Base-by-base conservation (phyloP, 2,888 invertebrate genomes). In the Drosophila helvetica region DNA sequence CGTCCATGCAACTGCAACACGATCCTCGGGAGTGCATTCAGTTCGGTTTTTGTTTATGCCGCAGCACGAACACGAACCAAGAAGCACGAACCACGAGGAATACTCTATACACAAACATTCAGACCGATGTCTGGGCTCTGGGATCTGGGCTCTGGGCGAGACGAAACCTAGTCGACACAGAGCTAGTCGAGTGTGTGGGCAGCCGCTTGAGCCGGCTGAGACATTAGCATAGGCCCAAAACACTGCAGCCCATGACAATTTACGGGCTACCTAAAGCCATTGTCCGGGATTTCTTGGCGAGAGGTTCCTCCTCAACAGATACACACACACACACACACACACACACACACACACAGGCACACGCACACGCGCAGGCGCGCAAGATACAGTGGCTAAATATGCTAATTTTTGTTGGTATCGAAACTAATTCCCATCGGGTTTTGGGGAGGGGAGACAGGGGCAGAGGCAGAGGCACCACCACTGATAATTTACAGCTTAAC, bases 11-110 rank as follows among this genome's bases (percentile, higher is more conserved):
- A 70, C 71, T 71, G 70, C 56, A 82, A 85, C 66, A 74, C 72
- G 59, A 80, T 77, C 65, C 65, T 54, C 54, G 33, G 38, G 45
- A 57, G 64, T 33, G 45, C 27, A 22, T 53, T 55, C 30, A 25
- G 55, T 45, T 63, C 30, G 18, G 60, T 74, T 64, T 77, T 86
- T 88, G 72, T 86, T 88, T 85, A 85, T 85, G 85, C 86, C 86
- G 73, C 79, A 71, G 57, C 85, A 86, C 67, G 84, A 66, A 67
- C 85, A 86, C 67, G 83, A 65, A 66, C 4, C 9, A 67, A 67
- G 84, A 66, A 66, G n/a, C 38, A n/a, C 38, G n/a, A 7, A 15
- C 12, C 12, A 67, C 66, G n/a, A 67, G 66, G 66, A 55, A 66
- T 66, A 22, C 22, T 22, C 22, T 22, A 22, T 22, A 66, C 68